Evolutionary conservation across 2,888 invertebrate species (phyloP).

Genomic region (Tuberolachnus salignus): DNA sequence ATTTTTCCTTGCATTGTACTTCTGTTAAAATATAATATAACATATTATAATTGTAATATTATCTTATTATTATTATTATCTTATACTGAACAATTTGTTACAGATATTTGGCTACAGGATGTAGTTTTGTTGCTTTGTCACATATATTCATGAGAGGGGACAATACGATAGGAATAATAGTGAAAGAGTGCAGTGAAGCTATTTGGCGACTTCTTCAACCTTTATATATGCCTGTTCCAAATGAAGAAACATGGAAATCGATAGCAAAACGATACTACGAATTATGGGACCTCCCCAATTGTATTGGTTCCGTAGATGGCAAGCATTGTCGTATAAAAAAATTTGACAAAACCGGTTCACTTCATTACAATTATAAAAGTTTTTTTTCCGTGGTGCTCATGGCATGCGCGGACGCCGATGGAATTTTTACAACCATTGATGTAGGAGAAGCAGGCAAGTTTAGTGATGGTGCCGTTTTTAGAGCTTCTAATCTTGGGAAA

Average conservation of each 20-base stretch:
- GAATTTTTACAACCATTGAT: conserved; percentile 42
- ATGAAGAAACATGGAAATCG: conserved; percentile 58
- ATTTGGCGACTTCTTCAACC: conserved; percentile 59
- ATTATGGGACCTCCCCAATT: conserved; percentile 60
- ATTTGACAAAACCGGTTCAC: conserved; percentile 59
- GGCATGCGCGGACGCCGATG: conserved; percentile 46
- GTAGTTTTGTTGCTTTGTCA: conserved; percentile 58
- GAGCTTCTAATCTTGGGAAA: conserved; percentile 35
- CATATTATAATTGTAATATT: too few species aligned
- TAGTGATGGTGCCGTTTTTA: conserved; percentile 36
- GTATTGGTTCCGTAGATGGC: conserved; percentile 60
- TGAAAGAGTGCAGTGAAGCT: conserved; percentile 58
- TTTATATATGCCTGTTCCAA: conserved; percentile 58
- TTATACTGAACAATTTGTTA: conserved; percentile 54
- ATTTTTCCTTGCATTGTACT: conserved; percentile 11
- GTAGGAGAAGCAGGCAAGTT: conserved; percentile 35
- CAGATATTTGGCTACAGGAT: conserved; percentile 59
- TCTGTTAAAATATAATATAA: conserved; percentile 25
- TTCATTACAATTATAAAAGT: conserved; percentile 59
- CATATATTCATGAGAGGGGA: conserved; percentile 59
- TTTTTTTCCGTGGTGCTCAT: conserved; percentile 35
- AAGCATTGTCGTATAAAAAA: conserved; percentile 60
- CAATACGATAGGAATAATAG: conserved; percentile 58
- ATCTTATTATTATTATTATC: background rate
- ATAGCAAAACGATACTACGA: conserved; percentile 59